A percentile compares a stretch with the other conserved stretches of the same genome.
These are phyloP conservation scores for Pachypanchax playfairii DNA, from an alignment of 2,113 vertebrate species.

Conservation along the genomic window DNA sequence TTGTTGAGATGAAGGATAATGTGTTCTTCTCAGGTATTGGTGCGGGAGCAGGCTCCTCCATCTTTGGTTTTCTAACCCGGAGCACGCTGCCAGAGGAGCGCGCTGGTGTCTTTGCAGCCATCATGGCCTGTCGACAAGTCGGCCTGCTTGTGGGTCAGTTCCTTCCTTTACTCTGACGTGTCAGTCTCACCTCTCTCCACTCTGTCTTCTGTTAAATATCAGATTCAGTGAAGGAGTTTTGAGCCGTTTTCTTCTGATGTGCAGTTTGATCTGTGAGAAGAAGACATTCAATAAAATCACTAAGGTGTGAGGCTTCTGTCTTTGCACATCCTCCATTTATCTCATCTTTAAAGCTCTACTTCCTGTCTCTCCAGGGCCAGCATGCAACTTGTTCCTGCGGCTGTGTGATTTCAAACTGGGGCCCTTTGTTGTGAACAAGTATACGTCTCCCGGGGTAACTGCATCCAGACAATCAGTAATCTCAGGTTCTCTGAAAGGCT, in stretches of 20 bases:
- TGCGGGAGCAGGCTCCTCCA: conserved; percentile 83
- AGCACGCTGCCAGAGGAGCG: conserved; percentile 80
- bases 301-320: conserved; percentile 30
- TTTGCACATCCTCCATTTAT: conserved; percentile 35
- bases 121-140: conserved; percentile 85
- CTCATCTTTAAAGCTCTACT: conserved; percentile 50
- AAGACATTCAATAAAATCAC: conserved; percentile 36
- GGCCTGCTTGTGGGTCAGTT: conserved; percentile 86
- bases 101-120: conserved; percentile 80
- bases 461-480: conserved; percentile 62
- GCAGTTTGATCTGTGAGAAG: conserved; percentile 36
- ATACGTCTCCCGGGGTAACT: conserved; percentile 85
- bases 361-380: conserved; percentile 80
- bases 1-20: background rate
- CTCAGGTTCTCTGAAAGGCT: conserved; percentile 42
- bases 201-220: conserved; percentile 30
- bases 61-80: conserved; percentile 84
- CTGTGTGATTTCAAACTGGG: conserved; percentile 85
- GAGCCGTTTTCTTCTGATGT: conserved; percentile 45
- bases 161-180: conserved; percentile 1
- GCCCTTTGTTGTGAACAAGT: conserved; percentile 85
- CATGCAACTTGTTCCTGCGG: conserved; percentile 86
- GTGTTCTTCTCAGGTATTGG: conserved; percentile 77
- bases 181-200: conserved; percentile 25
- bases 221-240: background rate